Base-by-base conservation (phyloP, 2,888 invertebrate species). In the Callyntrura sp. region DNA sequence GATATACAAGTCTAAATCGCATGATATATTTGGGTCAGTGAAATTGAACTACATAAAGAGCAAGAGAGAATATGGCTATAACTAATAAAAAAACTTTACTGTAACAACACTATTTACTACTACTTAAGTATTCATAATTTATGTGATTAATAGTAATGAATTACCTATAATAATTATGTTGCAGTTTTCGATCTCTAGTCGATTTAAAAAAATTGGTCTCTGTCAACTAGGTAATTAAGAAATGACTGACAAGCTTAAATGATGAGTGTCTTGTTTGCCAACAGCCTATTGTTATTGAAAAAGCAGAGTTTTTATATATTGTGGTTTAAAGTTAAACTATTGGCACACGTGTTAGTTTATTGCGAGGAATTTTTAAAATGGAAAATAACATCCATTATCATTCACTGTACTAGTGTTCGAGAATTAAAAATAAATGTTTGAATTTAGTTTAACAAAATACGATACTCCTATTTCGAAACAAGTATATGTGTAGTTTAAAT, bases 201-300 rank as follows among this genome's bases (percentile, higher is more conserved):
- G 35, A 87, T 62, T 25, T 28, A 8, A 84, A 51, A n/a, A 70
- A 82, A 57, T 78, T 78, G 79, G 79, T 86, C 79, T 85, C 85
- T 81, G 28, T 51, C 48, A 14, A 81, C 25, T 68, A 62, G n/a
- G 81, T 68, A 87, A 70, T 62, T 87, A 81, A 65, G 81, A 81
- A 81, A 86, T 68, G 85, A 84, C 73, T 65, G 86, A 86, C 81
- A 62, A 43, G 81, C 81, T 81, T 81, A 60, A 81, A 81, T 62
- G 81, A 81, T 79, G 70, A 87, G 87, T 81, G 81, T 87, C 87
- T 87, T 87, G 81, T 81, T 87, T 68, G 81, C 81, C 81, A 81
- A 23, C 81, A 81, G 81, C 81, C 81, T 81, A 35, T 35, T 76
- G 25, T 62, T 62, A 81, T 5, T 43, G 43, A 20, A 11, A 43